Percentiles rank a stretch among this genome's conserved stretches.
These are phyloP conservation scores for Drosophila bifasciata DNA, from an alignment of 1,140 invertebrate species.

Conservation along the genomic window DNA sequence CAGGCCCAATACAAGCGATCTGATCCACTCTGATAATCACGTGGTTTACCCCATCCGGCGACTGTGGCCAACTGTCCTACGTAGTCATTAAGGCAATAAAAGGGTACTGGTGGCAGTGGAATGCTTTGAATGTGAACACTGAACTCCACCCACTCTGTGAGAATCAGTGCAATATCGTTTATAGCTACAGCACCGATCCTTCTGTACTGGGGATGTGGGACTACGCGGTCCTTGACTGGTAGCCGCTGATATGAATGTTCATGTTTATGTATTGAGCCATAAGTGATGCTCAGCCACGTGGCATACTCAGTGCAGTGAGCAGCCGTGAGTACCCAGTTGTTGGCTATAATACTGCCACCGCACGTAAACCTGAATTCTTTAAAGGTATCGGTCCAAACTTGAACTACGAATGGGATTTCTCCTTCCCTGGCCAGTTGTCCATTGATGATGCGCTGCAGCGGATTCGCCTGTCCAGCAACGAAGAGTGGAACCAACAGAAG, in stretches of 20 bases:
- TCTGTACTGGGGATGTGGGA: no score
- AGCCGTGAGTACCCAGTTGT: slow-evolving; percentile 85
- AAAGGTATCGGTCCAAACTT: rapidly evolving
- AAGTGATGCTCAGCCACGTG: slow-evolving; percentile 29
- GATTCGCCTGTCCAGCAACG: not conserved
- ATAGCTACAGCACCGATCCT: slow-evolving; percentile 23
- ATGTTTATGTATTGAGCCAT: not conserved
- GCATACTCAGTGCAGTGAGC: slow-evolving; percentile 85
- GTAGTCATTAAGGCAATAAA: slow-evolving; percentile 34
- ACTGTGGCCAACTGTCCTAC: slow-evolving; percentile 28
- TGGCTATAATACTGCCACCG: slow-evolving; percentile 86
- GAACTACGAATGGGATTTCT: slow-evolving; percentile 2
- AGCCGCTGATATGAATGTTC: no score
- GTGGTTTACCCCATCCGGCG: slow-evolving; percentile 48
- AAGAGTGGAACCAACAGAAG: not conserved
- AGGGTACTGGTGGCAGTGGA: slow-evolving; percentile 24
- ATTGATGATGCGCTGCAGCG: not conserved
- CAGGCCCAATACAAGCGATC: not conserved
- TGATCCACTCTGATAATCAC: not conserved
- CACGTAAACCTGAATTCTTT: slow-evolving; percentile 74
- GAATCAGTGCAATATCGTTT: slow-evolving; percentile 53
- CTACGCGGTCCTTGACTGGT: no score
- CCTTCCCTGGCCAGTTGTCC: not conserved
- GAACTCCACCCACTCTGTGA: slow-evolving; percentile 20
- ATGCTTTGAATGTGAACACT: slow-evolving; percentile 21